These are phyloP conservation scores for Machaerirhynchus nigripectus DNA, from an alignment of 2,113 vertebrate genomes.

Conservation along the genomic window DNA sequence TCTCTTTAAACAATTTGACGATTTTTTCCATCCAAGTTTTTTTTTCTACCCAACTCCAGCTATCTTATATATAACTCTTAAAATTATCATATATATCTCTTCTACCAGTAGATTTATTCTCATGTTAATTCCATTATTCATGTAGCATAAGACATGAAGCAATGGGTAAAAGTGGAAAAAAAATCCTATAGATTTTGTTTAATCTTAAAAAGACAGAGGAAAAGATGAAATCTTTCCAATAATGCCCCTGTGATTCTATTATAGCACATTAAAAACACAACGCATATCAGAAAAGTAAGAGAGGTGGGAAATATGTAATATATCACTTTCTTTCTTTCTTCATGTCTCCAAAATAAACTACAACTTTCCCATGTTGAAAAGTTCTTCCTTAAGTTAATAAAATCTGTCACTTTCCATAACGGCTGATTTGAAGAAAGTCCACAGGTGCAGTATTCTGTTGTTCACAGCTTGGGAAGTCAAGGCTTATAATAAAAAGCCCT, in stretches of 20 bases:
- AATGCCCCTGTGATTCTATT: background rate
- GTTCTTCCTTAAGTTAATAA: conserved; percentile 79
- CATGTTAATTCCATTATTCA: background rate
- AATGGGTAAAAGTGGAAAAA: background rate
- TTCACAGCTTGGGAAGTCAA: conserved; percentile 61
- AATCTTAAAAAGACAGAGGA: background rate
- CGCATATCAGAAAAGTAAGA: background rate
- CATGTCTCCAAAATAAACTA: conserved; percentile 64
- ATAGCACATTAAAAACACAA: conserved; percentile 25
- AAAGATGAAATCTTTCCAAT: background rate
- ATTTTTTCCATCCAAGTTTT: background rate
- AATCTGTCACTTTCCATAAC: conserved; percentile 79
- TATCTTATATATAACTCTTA: background rate
- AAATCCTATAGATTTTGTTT: background rate
- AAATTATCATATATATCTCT: background rate
- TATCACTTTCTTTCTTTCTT: conserved; percentile 8
- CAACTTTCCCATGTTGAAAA: conserved; percentile 69
- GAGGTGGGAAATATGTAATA: conserved; percentile 55
- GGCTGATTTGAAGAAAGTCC: conserved; percentile 68
- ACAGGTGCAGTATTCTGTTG: conserved; percentile 74
- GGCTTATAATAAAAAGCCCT: conserved; percentile 74
- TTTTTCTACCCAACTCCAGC: background rate
- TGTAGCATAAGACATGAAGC: background rate
- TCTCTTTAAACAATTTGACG: background rate
- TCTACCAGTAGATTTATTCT: background rate